These are phyloP conservation scores for Diachasma alloeum DNA, from an alignment of 1,140 invertebrate species.

Conservation along the genomic window DNA sequence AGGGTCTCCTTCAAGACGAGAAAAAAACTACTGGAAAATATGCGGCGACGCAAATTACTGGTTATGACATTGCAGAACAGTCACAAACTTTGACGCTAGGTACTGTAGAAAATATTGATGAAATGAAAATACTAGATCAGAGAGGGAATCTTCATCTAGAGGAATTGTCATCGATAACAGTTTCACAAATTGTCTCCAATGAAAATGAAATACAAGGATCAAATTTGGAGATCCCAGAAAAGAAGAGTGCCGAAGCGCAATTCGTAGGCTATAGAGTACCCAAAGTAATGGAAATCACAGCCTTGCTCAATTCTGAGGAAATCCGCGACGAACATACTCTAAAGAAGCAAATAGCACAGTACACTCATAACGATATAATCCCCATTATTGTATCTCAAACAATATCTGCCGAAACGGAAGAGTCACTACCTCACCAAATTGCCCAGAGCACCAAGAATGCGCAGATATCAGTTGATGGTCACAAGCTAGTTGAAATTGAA, in stretches of 20 bases:
- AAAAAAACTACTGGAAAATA: slow-evolving; percentile 41
- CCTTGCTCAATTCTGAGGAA: slow-evolving; percentile 21
- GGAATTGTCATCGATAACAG: slow-evolving; percentile 35
- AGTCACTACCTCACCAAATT: slow-evolving; percentile 26
- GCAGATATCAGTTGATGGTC: slow-evolving; percentile 42
- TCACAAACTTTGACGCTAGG: slow-evolving; percentile 46
- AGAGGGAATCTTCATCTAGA: slow-evolving; percentile 37
- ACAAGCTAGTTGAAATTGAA: slow-evolving; percentile 47
- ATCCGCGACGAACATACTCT: slow-evolving; percentile 26
- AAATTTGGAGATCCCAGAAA: slow-evolving; percentile 31
- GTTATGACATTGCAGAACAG: slow-evolving; percentile 52
- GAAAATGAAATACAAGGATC: slow-evolving; percentile 42
- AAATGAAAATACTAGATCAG: slow-evolving; percentile 38
- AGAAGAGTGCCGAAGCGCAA: slow-evolving; percentile 36
- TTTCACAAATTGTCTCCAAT: slow-evolving; percentile 38
- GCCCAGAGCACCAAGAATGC: slow-evolving; percentile 45
- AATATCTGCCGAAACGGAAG: slow-evolving; percentile 42
- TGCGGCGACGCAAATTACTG: slow-evolving; percentile 42
- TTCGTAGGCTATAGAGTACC: slow-evolving; percentile 41
- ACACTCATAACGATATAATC: slow-evolving; percentile 31
- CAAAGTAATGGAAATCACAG: neutral
- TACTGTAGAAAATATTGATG: slow-evolving; percentile 42
- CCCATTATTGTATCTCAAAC: slow-evolving; percentile 43
- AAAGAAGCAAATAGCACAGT: slow-evolving; percentile 23
- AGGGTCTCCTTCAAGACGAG: slow-evolving; percentile 33